These are phyloP conservation scores for Apotomis capreana DNA, from an alignment of 2,888 invertebrate species.

Conservation along the genomic window DNA sequence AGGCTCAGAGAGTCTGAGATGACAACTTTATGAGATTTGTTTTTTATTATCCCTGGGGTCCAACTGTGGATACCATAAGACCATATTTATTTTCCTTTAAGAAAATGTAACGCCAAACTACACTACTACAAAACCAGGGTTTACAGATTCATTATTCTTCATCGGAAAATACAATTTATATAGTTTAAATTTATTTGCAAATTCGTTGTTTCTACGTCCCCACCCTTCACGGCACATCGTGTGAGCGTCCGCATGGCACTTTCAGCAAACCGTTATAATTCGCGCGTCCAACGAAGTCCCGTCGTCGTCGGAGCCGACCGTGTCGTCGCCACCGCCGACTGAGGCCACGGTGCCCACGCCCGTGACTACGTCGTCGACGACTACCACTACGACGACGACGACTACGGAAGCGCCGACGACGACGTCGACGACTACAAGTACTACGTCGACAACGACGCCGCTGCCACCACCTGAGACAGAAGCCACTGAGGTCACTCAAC, in stretches of 20 bases:
- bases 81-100: too few relatives aligned
- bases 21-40: too few relatives aligned
- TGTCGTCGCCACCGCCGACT: slow-evolving; percentile 57
- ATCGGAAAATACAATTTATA: too few relatives aligned
- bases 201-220: slow-evolving; percentile 65
- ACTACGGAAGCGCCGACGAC: slow-evolving; percentile 41
- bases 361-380: slow-evolving; percentile 52
- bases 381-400: slow-evolving; percentile 47
- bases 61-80: too few relatives aligned
- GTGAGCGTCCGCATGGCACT: slow-evolving; percentile 82
- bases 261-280: slow-evolving; percentile 82
- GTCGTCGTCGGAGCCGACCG: slow-evolving; percentile 62
- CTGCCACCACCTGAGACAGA: slow-evolving; percentile 64
- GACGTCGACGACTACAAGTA: slow-evolving; percentile 11
- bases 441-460: slow-evolving; percentile 43
- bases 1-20: too few relatives aligned
- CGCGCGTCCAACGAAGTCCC: slow-evolving; percentile 76
- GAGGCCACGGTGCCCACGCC: slow-evolving; percentile 56
- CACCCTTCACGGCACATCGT: slow-evolving; percentile 69
- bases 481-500: slow-evolving; percentile 67
- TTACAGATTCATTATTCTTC: too few relatives aligned
- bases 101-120: too few relatives aligned
- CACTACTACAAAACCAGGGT: too few relatives aligned
- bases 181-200: background rate
- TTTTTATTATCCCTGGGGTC: too few relatives aligned